These are phyloP conservation scores for Papilio xuthus DNA, from an alignment of 1,140 invertebrate genomes.

Conservation along the genomic window DNA sequence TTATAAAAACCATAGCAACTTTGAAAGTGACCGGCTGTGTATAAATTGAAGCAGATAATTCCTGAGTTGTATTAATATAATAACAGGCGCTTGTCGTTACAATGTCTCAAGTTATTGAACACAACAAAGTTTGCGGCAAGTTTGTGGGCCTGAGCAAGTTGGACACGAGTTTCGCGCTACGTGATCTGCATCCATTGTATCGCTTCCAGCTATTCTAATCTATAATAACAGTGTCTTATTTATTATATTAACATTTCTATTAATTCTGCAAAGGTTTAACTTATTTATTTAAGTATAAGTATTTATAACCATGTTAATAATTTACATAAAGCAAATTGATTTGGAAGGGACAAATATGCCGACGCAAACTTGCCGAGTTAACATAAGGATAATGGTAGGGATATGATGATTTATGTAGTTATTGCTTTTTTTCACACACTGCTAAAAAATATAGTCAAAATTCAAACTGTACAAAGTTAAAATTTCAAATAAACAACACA, in stretches of 20 bases:
- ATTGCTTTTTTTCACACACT: too few species aligned
- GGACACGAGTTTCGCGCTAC: not conserved
- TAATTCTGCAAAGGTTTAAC: not conserved
- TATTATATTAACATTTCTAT: not conserved
- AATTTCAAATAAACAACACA: not conserved
- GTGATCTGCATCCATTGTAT: conserved; percentile 16
- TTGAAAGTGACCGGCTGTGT: too few species aligned
- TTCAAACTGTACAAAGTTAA: not conserved
- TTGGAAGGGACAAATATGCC: too few species aligned
- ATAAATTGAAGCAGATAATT: not conserved
- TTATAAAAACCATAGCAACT: too few species aligned
- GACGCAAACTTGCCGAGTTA: too few species aligned
- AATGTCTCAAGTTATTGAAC: conserved; percentile 16
- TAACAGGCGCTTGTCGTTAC: conserved; percentile 12
- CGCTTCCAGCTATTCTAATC: conserved; percentile 10
- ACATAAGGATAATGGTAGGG: too few species aligned
- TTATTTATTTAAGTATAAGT: not conserved
- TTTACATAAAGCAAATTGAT: not conserved
- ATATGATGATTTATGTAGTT: too few species aligned
- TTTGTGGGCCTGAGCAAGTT: not conserved
- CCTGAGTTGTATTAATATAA: not conserved
- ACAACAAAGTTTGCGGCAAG: conserved; percentile 9
- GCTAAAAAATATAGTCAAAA: too few species aligned
- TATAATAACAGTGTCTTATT: conserved; percentile 19
- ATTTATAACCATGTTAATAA: not conserved